Evolutionary conservation across 37 sponge, comb jelly and placozoan species (phyloP), one percentile per base, ranked within the genome.

Genomic region (Aplysina aerophoba): DNA sequence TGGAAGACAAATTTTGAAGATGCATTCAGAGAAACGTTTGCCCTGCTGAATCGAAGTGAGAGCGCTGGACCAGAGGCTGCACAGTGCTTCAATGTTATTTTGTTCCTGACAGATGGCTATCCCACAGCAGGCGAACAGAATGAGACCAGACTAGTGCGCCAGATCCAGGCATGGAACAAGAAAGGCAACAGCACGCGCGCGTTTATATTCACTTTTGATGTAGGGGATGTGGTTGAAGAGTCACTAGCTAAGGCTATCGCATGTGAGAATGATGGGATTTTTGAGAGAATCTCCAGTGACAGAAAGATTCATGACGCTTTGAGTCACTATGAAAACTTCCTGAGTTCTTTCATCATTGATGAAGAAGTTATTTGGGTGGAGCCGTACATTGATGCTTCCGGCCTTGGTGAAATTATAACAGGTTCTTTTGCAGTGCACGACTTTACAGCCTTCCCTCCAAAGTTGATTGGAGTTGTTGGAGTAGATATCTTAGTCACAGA

Each of bases 301-400:
- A 54, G 78, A 44, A 8, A 40, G 8, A 17, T 75, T 38, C 78
- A 54, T 53, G 31, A 25, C 17, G 15, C 1, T 12, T 17, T 83
- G 84, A 83, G 65, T 13, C 59, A 77, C 15, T 85, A 85, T 59
- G 81, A 85, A 59, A 25, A 78, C 34, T 85, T 55, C 79, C 75
- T 82, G 24, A 30, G 82, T 60, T 15, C 65, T 60, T 24, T 75
- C 3, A 35, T 27, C 14, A 40, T 39, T 19, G 40, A 25, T 15
- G 37, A n/a, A 31, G 64, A 79, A 8, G 35, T 50, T 33, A 27
- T 55, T 4, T 78, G 79, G 79, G 64, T 68, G 20, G 86, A 67
- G 50, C 86, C 86, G 1, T 85, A 85, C 30, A 40, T 85, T 38
- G 86, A 85, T 56, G 83, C 37, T 15, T 85, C 34, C 25, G 86